Conservation (phyloP, 64 coral and sea anemone genomes). For the Pachyseris speciosa region DNA sequence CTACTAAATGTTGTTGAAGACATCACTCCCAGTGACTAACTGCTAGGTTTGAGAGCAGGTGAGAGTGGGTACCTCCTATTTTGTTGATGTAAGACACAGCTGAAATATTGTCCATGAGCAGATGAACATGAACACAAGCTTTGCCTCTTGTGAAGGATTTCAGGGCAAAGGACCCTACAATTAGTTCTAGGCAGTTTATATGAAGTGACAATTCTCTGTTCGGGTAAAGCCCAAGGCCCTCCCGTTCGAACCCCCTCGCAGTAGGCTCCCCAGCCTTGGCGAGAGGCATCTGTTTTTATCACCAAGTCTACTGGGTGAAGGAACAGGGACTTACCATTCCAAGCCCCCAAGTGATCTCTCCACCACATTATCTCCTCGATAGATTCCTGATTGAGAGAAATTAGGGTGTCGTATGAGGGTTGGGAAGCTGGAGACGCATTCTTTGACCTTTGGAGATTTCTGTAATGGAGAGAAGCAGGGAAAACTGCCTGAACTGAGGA, state of each 20-base stretch:
- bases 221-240: not conserved
- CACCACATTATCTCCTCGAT: not conserved
- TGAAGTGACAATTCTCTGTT: conserved; percentile 11
- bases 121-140: not conserved
- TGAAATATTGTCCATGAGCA: conserved; percentile 49
- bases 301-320: not conserved
- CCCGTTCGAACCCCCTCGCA: not conserved
- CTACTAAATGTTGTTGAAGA: not conserved
- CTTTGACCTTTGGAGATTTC: not conserved
- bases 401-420: not conserved
- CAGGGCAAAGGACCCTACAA: not conserved
- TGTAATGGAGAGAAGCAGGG: not conserved
- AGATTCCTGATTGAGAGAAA: not conserved
- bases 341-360: not conserved
- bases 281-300: conserved; percentile 11
- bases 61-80: conserved; percentile 16
- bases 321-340: not conserved
- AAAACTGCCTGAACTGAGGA: not conserved
- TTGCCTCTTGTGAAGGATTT: not conserved
- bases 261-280: conserved; percentile 13
- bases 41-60: not conserved
- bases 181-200: conserved; percentile 17
- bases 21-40: not conserved
- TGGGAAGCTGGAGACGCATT: not conserved
- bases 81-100: conserved; percentile 45